phyloP scores from a whole-genome alignment of 2,888 invertebrate genomes.

The Tineola bisselliella region DNA sequence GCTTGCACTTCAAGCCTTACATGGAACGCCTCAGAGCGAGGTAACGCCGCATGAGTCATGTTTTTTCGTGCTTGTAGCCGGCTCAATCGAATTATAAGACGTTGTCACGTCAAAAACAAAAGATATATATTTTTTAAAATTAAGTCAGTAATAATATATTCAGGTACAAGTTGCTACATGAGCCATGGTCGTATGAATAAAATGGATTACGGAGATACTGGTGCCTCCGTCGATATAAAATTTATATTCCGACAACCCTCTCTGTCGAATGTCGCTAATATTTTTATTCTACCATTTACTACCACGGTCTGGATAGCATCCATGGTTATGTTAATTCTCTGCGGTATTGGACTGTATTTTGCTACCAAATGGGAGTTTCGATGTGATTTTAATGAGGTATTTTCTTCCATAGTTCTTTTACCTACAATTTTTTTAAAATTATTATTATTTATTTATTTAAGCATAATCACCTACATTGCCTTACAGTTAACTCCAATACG shows the following conservation, averaged over 20 bases:
- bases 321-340: conserved; percentile 40
- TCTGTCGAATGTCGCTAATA: conserved; percentile 71
- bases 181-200: conserved; percentile 32
- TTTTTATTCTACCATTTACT: conserved; percentile 72
- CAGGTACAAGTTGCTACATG: conserved; percentile 41
- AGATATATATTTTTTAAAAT: too few relatives aligned
- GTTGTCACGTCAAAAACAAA: too few relatives aligned
- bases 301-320: conserved; percentile 68
- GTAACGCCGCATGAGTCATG: too few relatives aligned
- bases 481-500: too few relatives aligned
- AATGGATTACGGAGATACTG: conserved; percentile 53
- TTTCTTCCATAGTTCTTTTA: too few relatives aligned
- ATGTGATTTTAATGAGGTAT: conserved; percentile 22
- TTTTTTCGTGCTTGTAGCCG: too few relatives aligned
- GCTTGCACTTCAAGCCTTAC: too few relatives aligned
- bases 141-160: too few relatives aligned
- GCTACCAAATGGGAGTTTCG: conserved; percentile 41
- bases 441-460: too few relatives aligned
- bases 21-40: too few relatives aligned
- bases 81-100: too few relatives aligned
- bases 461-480: too few relatives aligned
- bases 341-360: conserved; percentile 36
- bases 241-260: conserved; percentile 75
- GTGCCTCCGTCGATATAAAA: conserved; percentile 46
- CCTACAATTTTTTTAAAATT: conserved; percentile 9